Conservation (phyloP, 1,140 invertebrate genomes). For the Neodiprion lecontei region DNA sequence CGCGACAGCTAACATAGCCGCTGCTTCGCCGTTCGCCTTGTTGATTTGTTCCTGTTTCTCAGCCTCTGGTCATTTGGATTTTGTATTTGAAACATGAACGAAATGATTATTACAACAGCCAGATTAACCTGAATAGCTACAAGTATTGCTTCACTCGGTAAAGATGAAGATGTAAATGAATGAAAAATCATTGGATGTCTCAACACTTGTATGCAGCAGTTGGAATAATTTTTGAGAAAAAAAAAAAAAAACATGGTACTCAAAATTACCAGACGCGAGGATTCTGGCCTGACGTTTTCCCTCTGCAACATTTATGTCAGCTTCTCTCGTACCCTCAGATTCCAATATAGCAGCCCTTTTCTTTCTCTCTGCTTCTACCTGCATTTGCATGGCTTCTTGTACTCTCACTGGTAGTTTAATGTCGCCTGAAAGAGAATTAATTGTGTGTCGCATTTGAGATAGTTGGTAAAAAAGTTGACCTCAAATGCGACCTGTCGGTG, state of each 20-base stretch:
- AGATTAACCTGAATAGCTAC: too few species aligned
- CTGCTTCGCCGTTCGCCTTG: constrained; percentile 85
- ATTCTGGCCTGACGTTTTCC: constrained; percentile 92
- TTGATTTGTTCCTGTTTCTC: constrained; percentile 89
- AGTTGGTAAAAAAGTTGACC: constrained; percentile 9
- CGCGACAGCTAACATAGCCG: constrained; percentile 85
- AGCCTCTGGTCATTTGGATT: constrained; percentile 68
- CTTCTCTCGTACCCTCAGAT: constrained; percentile 93
- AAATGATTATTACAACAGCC: too few species aligned
- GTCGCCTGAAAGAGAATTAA: constrained; percentile 70
- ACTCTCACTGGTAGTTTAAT: constrained; percentile 91
- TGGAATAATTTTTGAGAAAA: too few species aligned
- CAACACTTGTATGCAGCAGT: too few species aligned
- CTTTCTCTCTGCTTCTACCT: constrained; percentile 96
- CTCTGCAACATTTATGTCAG: constrained; percentile 97
- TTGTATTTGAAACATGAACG: too few species aligned
- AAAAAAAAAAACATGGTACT: background rate
- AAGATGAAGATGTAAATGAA: background rate
- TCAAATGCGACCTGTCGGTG: background rate
- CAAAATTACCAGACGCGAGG: constrained; percentile 81
- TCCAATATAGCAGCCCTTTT: constrained; percentile 97
- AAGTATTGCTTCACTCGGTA: too few species aligned
- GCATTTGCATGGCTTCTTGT: constrained; percentile 99
- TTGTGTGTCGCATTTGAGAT: constrained; percentile 6
- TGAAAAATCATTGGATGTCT: constrained; percentile 7